Percentiles rank a stretch among this genome's conserved stretches.
Evolutionary conservation across 2,113 vertebrate species (phyloP).

Genomic region (Brachionichthys hirsutus): DNA sequence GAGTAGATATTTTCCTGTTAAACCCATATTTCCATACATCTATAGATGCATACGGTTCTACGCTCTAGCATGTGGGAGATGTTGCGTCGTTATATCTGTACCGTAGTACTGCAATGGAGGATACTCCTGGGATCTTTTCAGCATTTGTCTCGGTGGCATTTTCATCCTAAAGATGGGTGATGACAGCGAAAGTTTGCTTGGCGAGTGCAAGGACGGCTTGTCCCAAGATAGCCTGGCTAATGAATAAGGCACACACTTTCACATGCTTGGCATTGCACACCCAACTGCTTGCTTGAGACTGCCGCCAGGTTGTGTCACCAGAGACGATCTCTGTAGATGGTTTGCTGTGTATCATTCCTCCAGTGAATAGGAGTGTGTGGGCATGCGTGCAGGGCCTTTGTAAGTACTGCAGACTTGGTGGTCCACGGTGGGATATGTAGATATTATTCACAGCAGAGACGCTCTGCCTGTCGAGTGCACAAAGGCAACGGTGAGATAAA

Average conservation of each 20-base stretch:
- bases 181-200: neutral
- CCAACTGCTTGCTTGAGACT: constrained; percentile 17
- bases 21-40: neutral
- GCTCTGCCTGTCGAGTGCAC: constrained; percentile 34
- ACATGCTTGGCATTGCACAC: constrained; percentile 33
- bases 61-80: constrained; percentile 28
- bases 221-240: constrained; percentile 19
- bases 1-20: no score
- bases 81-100: constrained; percentile 21
- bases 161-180: neutral
- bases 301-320: constrained; percentile 30
- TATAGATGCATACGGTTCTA: constrained; percentile 8
- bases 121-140: constrained; percentile 21
- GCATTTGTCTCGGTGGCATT: neutral
- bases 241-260: constrained; percentile 24
- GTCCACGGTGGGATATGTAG: constrained; percentile 64
- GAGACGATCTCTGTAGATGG: constrained; percentile 26
- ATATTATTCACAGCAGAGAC: constrained; percentile 61
- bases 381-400: constrained; percentile 25
- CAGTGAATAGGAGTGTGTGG: constrained; percentile 11
- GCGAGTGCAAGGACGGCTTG: constrained; percentile 16
- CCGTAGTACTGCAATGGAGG: constrained; percentile 24
- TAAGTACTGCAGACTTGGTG: constrained; percentile 58
- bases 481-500: constrained; percentile 3
- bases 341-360: constrained; percentile 20